These are phyloP conservation scores for Pogonocherus hispidulus DNA, from an alignment of 2,888 invertebrate genomes.

Conservation along the genomic window DNA sequence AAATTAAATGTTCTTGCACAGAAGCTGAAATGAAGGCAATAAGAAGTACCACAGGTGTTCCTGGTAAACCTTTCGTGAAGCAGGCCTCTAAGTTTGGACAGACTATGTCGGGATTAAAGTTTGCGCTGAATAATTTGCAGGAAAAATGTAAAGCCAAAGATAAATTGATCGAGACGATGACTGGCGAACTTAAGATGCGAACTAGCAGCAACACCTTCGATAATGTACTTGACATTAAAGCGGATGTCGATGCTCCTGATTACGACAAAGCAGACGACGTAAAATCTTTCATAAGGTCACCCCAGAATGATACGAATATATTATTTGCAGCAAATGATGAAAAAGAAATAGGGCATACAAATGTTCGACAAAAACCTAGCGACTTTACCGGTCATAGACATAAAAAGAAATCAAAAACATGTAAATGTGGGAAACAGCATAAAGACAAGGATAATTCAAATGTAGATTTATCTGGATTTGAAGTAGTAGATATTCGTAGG, in stretches of 20 bases:
- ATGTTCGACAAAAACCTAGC: not conserved
- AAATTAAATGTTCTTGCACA: conserved; percentile 55
- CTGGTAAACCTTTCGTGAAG: conserved; percentile 52
- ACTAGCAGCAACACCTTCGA: conserved; percentile 53
- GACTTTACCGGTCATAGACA: not conserved
- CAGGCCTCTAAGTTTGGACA: conserved; percentile 55
- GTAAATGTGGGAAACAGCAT: conserved; percentile 47
- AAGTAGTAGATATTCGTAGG: conserved; percentile 55
- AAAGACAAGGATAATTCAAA: conserved; percentile 46
- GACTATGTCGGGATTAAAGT: conserved; percentile 60
- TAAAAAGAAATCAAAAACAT: conserved; percentile 37
- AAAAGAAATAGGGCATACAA: conserved; percentile 4
- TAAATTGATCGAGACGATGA: conserved; percentile 62
- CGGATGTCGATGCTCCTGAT: conserved; percentile 44
- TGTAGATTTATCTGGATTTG: conserved; percentile 52
- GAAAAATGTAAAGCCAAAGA: conserved; percentile 64
- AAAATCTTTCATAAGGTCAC: conserved; percentile 2
- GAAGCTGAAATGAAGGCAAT: conserved; percentile 53
- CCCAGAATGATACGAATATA: conserved; percentile 33
- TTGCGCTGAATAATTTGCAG: conserved; percentile 59
- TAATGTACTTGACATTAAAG: conserved; percentile 44
- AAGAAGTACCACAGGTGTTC: conserved; percentile 10
- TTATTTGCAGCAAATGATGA: conserved; percentile 37
- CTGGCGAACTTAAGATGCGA: conserved; percentile 58
- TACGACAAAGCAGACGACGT: conserved; percentile 50